Percentiles rank a stretch among this genome's conserved stretches.
Evolutionary conservation across 2,888 invertebrate genomes (phyloP).

Genomic region (Drosophila helvetica): DNA sequence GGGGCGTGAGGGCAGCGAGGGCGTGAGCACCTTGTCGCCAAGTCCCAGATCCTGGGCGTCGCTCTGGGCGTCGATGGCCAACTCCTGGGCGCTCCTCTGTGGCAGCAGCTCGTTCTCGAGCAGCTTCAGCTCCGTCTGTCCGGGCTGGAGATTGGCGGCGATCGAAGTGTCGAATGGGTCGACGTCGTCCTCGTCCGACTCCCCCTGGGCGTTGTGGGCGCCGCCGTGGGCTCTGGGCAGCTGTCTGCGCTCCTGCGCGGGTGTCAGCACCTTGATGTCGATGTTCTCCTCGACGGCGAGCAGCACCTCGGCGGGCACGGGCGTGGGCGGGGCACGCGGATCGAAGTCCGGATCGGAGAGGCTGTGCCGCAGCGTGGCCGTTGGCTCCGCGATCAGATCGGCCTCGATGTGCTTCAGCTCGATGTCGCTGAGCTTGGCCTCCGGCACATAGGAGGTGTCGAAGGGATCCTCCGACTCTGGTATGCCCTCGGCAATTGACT

Average conservation of each 20-base stretch:
- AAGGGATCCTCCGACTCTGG: constrained; percentile 88
- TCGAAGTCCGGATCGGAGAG: constrained; percentile 87
- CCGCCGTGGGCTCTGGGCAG: constrained; percentile 44
- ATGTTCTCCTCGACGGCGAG: constrained; percentile 86
- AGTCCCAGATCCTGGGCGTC: constrained; percentile 85
- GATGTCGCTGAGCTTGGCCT: constrained; percentile 90
- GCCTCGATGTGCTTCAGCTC: constrained; percentile 91
- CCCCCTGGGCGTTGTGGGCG: not conserved
- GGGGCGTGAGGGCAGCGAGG: constrained; percentile 84
- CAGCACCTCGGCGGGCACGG: constrained; percentile 82
- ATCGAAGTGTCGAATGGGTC: constrained; percentile 95
- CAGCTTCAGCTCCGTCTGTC: constrained; percentile 90
- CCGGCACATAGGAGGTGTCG: constrained; percentile 92
- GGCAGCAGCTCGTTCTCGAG: constrained; percentile 91
- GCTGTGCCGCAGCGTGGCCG: constrained; percentile 84
- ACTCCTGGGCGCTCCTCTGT: constrained; percentile 72
- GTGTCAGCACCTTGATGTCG: constrained; percentile 89
- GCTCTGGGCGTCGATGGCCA: constrained; percentile 82
- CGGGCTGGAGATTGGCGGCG: constrained; percentile 89
- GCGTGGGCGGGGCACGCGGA: constrained; percentile 84
- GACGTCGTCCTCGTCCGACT: constrained; percentile 72
- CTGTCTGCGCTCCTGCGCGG: constrained; percentile 85
- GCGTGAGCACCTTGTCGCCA: constrained; percentile 89
- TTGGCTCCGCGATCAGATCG: constrained; percentile 86
- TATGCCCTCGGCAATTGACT: constrained; percentile 84